phyloP scores from a whole-genome alignment of 2,113 vertebrate genomes.

The Ondatra zibethicus region DNA sequence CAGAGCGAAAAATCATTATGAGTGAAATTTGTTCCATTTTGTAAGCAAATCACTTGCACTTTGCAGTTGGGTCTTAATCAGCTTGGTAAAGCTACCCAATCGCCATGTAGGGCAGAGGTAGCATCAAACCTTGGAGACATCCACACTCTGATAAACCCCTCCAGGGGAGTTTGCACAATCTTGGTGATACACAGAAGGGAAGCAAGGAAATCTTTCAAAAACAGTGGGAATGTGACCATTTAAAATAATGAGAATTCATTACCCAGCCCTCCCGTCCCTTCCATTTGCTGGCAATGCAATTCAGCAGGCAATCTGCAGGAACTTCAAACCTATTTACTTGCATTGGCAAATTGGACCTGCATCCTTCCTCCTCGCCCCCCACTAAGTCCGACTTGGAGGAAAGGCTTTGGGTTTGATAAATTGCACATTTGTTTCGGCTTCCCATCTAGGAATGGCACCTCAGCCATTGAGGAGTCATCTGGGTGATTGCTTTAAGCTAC shows the following conservation, averaged over 20 bases:
- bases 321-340: slow-evolving; percentile 53
- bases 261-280: slow-evolving; percentile 19
- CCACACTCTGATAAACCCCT: slow-evolving; percentile 35
- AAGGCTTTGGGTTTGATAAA: slow-evolving; percentile 80
- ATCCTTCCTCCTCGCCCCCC: slow-evolving; percentile 28
- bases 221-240: slow-evolving; percentile 62
- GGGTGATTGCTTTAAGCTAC: slow-evolving; percentile 79
- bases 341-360: slow-evolving; percentile 56
- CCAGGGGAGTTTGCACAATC: slow-evolving; percentile 52
- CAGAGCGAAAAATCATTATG: slow-evolving; percentile 71
- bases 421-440: slow-evolving; percentile 77
- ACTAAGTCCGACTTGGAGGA: slow-evolving; percentile 67
- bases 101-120: background rate
- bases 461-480: slow-evolving; percentile 72
- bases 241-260: slow-evolving; percentile 81
- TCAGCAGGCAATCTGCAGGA: slow-evolving; percentile 49
- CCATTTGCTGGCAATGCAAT: slow-evolving; percentile 55
- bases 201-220: slow-evolving; percentile 65
- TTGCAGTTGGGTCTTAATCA: slow-evolving; percentile 64
- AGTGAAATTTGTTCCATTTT: slow-evolving; percentile 72
- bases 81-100: slow-evolving; percentile 12
- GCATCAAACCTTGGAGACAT: background rate
- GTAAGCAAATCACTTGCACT: slow-evolving; percentile 67
- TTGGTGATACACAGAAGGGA: slow-evolving; percentile 50
- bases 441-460: slow-evolving; percentile 78